Evolutionary conservation across 2,113 vertebrate species (phyloP).

Genomic region (Spermophilus dauricus): DNA sequence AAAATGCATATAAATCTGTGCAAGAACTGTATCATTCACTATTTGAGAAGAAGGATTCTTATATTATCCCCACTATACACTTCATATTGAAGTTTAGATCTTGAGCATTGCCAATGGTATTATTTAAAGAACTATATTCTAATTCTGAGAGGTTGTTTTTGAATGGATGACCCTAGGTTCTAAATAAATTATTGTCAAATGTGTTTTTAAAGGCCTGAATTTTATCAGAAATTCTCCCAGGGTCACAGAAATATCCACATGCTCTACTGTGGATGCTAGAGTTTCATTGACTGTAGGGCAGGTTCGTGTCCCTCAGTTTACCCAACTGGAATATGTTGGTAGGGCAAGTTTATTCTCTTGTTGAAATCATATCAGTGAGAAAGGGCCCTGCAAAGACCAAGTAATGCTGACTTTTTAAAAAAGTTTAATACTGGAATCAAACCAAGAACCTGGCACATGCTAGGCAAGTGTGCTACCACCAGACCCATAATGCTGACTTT

Average conservation of each 20-base stretch:
- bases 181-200: background rate
- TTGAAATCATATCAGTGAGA: background rate
- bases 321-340: background rate
- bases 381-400: background rate
- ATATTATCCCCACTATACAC: background rate
- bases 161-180: background rate
- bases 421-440: background rate
- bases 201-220: constrained; percentile 26
- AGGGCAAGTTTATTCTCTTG: background rate
- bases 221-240: background rate
- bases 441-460: background rate
- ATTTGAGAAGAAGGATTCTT: background rate
- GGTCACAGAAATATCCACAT: background rate
- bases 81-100: background rate
- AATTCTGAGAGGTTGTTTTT: background rate
- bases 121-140: constrained; percentile 1
- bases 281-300: background rate
- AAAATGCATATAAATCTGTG: background rate
- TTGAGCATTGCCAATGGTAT: background rate
- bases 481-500: background rate
- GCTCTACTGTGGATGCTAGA: background rate
- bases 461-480: background rate
- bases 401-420: background rate
- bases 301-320: background rate
- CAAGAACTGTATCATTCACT: background rate